These are phyloP conservation scores for Melinaea marsaeus DNA, from an alignment of 2,888 invertebrate species.

Conservation along the genomic window DNA sequence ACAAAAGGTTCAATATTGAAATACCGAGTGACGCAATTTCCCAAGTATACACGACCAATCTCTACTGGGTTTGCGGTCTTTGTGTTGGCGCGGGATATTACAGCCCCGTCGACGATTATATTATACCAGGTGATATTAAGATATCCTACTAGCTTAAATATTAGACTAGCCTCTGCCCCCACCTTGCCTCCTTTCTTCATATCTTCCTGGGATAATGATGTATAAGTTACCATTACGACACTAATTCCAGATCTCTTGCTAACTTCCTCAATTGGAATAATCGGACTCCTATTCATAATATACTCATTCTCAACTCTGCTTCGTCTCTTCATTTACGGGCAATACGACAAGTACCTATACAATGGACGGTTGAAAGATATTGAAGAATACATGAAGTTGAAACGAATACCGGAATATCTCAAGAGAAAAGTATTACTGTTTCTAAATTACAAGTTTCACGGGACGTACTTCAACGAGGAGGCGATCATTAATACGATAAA, in stretches of 20 bases:
- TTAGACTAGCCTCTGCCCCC: too few relatives aligned
- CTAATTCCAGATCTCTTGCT: slow-evolving; percentile 39
- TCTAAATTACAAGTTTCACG: slow-evolving; percentile 54
- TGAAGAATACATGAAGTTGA: slow-evolving; percentile 46
- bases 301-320: slow-evolving; percentile 45
- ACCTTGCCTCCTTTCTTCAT: too few relatives aligned
- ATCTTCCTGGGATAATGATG: too few relatives aligned
- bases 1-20: slow-evolving; percentile 35
- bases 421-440: slow-evolving; percentile 49
- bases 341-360: slow-evolving; percentile 44
- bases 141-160: background rate
- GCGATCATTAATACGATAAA: slow-evolving; percentile 52
- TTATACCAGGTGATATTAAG: slow-evolving; percentile 30
- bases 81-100: slow-evolving; percentile 50
- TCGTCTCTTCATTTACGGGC: slow-evolving; percentile 45
- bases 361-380: slow-evolving; percentile 47
- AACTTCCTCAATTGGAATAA: slow-evolving; percentile 40
- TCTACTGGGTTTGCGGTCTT: slow-evolving; percentile 46
- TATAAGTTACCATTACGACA: too few relatives aligned
- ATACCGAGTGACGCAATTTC: slow-evolving; percentile 28
- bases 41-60: slow-evolving; percentile 47
- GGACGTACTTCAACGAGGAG: slow-evolving; percentile 51
- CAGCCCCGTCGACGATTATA: slow-evolving; percentile 38
- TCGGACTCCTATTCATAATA: slow-evolving; percentile 46
- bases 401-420: slow-evolving; percentile 45